Conservation (phyloP, 2,888 invertebrate genomes). For the Limenitis camilla region DNA sequence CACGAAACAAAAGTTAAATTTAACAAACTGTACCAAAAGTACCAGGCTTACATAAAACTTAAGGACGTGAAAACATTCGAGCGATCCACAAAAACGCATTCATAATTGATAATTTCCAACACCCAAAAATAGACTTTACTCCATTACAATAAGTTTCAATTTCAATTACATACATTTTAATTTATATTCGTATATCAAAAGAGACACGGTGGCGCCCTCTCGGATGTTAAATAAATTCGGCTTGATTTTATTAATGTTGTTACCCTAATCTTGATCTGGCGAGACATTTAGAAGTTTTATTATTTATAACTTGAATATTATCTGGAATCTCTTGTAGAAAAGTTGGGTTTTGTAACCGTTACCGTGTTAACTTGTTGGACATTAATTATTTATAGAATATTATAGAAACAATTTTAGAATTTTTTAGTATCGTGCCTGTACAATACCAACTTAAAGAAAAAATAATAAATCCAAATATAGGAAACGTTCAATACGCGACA, state of each 20-base stretch:
- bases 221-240: conserved; percentile 54
- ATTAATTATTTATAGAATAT: conserved; percentile 17
- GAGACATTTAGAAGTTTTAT: conserved; percentile 65
- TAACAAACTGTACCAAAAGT: conserved; percentile 22
- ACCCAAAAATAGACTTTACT: conserved; percentile 16
- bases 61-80: conserved; percentile 31
- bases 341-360: conserved; percentile 38
- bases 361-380: conserved; percentile 23
- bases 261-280: conserved; percentile 59
- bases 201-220: conserved; percentile 65
- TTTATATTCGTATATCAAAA: conserved; percentile 43
- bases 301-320: conserved; percentile 61
- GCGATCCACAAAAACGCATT: conserved; percentile 22
- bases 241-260: conserved; percentile 69
- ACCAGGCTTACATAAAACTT: conserved; percentile 32
- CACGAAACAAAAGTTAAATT: neutral
- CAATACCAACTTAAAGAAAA: neutral
- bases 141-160: conserved; percentile 13
- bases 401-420: neutral
- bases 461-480: neutral
- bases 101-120: conserved; percentile 7
- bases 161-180: conserved; percentile 21
- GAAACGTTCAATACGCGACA: neutral
- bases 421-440: neutral
- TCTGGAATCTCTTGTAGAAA: conserved; percentile 44